phyloP scores from a whole-genome alignment of 2,888 invertebrate genomes.

The Globia sparganii region DNA sequence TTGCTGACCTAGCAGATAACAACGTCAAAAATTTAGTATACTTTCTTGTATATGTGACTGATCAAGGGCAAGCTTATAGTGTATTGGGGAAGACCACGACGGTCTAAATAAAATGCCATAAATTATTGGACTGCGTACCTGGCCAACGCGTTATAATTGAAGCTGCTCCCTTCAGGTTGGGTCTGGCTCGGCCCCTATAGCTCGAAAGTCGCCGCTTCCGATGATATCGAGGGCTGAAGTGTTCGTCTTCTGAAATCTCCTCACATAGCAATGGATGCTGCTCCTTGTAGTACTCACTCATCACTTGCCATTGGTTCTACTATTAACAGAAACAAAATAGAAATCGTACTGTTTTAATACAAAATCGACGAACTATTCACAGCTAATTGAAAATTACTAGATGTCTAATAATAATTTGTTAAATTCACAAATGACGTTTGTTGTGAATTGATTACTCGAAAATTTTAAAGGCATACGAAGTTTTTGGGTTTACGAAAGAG shows the following conservation, averaged over 20 bases:
- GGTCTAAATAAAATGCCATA: not conserved
- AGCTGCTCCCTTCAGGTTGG: slow-evolving; percentile 81
- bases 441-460: slow-evolving; percentile 41
- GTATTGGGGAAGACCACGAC: not conserved
- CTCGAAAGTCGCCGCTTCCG: slow-evolving; percentile 69
- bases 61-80: not conserved
- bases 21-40: not conserved
- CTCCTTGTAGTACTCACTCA: slow-evolving; percentile 81
- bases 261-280: slow-evolving; percentile 83
- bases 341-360: slow-evolving; percentile 38
- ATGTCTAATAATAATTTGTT: slow-evolving; percentile 37
- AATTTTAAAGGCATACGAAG: slow-evolving; percentile 41
- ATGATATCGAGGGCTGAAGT: slow-evolving; percentile 72
- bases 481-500: slow-evolving; percentile 37
- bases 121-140: slow-evolving; percentile 70
- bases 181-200: slow-evolving; percentile 73
- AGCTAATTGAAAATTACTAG: slow-evolving; percentile 28
- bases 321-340: slow-evolving; percentile 62
- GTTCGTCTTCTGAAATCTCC: slow-evolving; percentile 81
- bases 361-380: slow-evolving; percentile 13
- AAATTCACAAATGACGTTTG: slow-evolving; percentile 49
- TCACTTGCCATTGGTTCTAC: slow-evolving; percentile 79
- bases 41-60: not conserved
- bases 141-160: slow-evolving; percentile 83
- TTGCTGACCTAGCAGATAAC: not conserved